phyloP scores from a whole-genome alignment of 2,113 vertebrate species.

The Saccopteryx leptura region DNA sequence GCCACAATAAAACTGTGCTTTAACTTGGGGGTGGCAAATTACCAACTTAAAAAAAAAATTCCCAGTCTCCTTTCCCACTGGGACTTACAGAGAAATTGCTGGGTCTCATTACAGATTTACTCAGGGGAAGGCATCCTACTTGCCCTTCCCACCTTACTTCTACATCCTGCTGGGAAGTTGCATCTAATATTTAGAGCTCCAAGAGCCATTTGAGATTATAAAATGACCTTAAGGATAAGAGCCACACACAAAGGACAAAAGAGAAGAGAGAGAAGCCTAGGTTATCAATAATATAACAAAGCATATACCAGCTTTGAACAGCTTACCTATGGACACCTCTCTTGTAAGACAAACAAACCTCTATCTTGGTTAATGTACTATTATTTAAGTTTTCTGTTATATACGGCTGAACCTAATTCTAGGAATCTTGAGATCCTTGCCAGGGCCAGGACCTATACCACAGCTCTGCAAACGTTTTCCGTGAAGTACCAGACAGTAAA shows the following conservation, averaged over 20 bases:
- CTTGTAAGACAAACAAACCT: not conserved
- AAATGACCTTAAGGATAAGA: not conserved
- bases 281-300: slow-evolving; percentile 14
- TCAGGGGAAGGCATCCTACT: not conserved
- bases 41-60: not conserved
- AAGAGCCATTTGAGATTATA: not conserved
- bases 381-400: slow-evolving; percentile 36
- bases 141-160: not conserved
- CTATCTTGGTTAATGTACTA: not conserved
- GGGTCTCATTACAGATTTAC: not conserved
- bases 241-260: not conserved
- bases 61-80: not conserved
- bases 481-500: not conserved
- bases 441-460: not conserved
- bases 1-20: not conserved
- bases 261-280: not conserved
- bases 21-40: not conserved
- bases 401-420: not conserved
- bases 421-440: slow-evolving; percentile 14
- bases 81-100: slow-evolving; percentile 5
- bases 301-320: not conserved
- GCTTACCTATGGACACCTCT: not conserved
- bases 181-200: not conserved
- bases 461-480: not conserved
- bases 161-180: not conserved